Percentiles rank a stretch among this genome's conserved stretches.
phyloP scores from a whole-genome alignment of 2,888 invertebrate species.

The Cheilosia soror region DNA sequence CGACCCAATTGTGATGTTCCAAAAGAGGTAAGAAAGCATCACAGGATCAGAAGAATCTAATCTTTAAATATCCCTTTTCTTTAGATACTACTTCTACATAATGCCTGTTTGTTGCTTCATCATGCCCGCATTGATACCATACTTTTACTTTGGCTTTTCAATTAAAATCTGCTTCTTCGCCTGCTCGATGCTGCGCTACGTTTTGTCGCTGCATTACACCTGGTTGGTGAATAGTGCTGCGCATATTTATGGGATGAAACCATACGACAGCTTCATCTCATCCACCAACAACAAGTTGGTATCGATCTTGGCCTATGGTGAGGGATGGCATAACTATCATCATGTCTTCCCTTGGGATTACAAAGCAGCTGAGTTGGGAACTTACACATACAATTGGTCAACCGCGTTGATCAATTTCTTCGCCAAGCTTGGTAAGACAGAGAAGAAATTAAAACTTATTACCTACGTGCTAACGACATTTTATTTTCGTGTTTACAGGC shows the following conservation, averaged over 20 bases:
- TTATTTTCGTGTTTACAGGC: conserved; percentile 84
- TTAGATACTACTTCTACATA: conserved; percentile 87
- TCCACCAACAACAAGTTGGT: conserved; percentile 89
- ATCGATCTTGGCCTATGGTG: conserved; percentile 88
- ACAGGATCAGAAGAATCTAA: neutral
- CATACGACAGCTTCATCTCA: conserved; percentile 91
- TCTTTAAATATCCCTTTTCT: conserved; percentile 5
- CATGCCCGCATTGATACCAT: conserved; percentile 91
- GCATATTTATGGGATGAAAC: conserved; percentile 95
- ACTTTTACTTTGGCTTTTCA: conserved; percentile 90
- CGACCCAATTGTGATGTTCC: conserved; percentile 94
- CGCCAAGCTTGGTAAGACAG: conserved; percentile 87
- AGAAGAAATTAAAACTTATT: neutral
- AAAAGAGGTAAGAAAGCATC: conserved; percentile 88
- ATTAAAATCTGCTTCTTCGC: conserved; percentile 90
- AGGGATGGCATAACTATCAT: conserved; percentile 96
- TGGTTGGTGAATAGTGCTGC: conserved; percentile 98
- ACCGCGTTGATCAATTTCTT: conserved; percentile 88
- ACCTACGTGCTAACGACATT: neutral
- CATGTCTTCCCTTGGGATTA: conserved; percentile 94
- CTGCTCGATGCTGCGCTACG: conserved; percentile 90
- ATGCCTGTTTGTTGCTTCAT: conserved; percentile 92
- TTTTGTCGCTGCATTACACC: conserved; percentile 91
- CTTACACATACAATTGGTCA: conserved; percentile 87
- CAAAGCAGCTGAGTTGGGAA: conserved; percentile 89